phyloP scores from a whole-genome alignment of 2,797 vertebrate species.

The Capromys pilorides region DNA sequence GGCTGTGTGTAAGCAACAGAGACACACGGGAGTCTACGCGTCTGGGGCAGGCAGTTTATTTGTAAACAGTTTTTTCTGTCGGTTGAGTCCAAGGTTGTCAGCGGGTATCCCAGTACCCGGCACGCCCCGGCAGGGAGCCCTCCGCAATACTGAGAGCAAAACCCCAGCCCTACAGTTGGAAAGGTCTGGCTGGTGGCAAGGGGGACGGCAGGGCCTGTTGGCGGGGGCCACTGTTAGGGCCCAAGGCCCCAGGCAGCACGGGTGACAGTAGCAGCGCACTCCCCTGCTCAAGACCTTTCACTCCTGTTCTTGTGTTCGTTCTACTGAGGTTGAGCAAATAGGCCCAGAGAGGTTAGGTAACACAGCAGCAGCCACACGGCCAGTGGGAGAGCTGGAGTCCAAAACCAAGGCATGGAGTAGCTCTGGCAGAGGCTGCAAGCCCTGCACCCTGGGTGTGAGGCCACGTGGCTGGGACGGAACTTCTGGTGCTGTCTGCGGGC shows the following conservation, averaged over 20 bases:
- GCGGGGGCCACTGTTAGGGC: neutral
- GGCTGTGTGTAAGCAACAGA: accelerated
- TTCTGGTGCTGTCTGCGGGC: accelerated
- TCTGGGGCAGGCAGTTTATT: neutral
- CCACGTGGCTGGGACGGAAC: too few species aligned
- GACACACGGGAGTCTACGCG: neutral
- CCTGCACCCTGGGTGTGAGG: accelerated
- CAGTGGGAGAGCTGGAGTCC: neutral
- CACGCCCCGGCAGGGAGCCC: accelerated
- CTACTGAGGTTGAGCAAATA: neutral
- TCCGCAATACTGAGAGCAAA: accelerated
- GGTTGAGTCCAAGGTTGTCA: neutral
- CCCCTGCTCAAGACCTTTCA: accelerated
- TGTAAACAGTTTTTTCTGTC: neutral
- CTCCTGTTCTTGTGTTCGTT: neutral
- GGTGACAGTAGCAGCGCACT: accelerated
- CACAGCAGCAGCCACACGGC: neutral
- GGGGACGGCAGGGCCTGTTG: accelerated
- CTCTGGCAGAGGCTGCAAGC: accelerated
- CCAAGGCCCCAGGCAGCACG: neutral
- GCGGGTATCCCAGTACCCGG: accelerated
- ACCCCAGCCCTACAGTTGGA: neutral
- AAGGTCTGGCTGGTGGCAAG: neutral
- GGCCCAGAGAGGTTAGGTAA: neutral
- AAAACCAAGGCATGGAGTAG: accelerated